Percentiles rank a stretch among this genome's conserved stretches.
These are phyloP conservation scores for Myopa tessellatipennis DNA, from an alignment of 2,888 invertebrate species.

Conservation along the genomic window DNA sequence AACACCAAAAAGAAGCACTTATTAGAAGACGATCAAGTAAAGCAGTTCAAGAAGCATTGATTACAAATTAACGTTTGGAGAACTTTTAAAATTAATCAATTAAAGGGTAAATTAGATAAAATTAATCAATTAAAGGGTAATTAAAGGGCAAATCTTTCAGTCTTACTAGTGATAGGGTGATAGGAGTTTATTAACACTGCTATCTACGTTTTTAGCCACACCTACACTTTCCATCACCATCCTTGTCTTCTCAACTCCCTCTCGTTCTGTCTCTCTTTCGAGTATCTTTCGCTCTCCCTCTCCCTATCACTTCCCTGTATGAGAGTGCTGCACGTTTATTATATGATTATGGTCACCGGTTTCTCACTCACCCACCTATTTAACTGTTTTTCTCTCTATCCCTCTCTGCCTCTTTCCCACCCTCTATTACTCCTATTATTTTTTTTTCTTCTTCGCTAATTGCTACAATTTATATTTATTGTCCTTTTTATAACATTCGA, in stretches of 20 bases:
- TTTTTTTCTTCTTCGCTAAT: background rate
- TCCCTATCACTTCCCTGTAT: too few species aligned
- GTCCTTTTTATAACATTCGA: conserved; percentile 11
- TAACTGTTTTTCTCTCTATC: too few species aligned
- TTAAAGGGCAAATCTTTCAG: too few species aligned
- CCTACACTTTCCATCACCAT: too few species aligned
- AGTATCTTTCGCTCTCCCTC: too few species aligned
- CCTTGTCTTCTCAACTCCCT: too few species aligned
- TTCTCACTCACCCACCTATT: too few species aligned
- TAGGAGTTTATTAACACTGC: background rate
- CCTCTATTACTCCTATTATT: background rate
- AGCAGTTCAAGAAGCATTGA: background rate
- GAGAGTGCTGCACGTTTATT: too few species aligned
- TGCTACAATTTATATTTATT: conserved; percentile 33
- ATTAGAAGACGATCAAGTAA: background rate
- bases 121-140: too few species aligned
- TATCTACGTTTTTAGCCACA: background rate
- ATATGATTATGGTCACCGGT: too few species aligned
- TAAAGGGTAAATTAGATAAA: background rate
- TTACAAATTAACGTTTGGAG: background rate
- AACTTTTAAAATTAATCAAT: background rate
- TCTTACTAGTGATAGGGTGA: too few species aligned
- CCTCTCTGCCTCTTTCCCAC: background rate
- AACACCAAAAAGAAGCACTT: background rate
- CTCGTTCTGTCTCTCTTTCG: too few species aligned